Conservation (phyloP, 2,113 vertebrate genomes). For the Microcebus griseorufus region DNA sequence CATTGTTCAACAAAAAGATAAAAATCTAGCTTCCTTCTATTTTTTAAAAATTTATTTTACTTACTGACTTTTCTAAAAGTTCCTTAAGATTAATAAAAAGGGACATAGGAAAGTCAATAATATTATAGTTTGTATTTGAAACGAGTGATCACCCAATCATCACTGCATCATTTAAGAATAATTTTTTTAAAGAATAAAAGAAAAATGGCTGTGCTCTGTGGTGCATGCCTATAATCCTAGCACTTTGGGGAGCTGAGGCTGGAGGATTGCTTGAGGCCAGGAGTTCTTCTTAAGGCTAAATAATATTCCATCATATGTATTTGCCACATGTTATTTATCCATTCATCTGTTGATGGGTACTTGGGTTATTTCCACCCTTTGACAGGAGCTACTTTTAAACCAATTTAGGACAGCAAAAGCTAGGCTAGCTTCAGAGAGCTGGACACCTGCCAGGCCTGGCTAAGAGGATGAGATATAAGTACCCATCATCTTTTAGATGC, state of each 20-base stretch:
- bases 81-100: slow-evolving; percentile 12
- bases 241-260: no score
- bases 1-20: slow-evolving; percentile 28
- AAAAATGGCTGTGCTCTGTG: neutral
- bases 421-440: neutral
- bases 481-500: no score
- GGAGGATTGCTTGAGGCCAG: no score
- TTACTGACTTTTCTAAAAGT: neutral
- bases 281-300: neutral
- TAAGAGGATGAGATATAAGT: neutral
- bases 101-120: neutral
- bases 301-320: neutral
- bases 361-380: neutral
- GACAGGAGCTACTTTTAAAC: neutral
- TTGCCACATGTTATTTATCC: neutral
- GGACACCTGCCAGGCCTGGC: neutral
- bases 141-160: neutral
- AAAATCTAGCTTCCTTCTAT: slow-evolving; percentile 25
- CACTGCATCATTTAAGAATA: neutral
- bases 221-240: no score
- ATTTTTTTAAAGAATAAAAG: neutral
- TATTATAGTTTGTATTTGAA: slow-evolving; percentile 16
- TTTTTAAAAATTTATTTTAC: neutral
- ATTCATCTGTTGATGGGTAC: neutral
- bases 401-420: neutral